Conservation (phyloP, 2,797 vertebrate genomes). For the Sparidentex hasta region DNA sequence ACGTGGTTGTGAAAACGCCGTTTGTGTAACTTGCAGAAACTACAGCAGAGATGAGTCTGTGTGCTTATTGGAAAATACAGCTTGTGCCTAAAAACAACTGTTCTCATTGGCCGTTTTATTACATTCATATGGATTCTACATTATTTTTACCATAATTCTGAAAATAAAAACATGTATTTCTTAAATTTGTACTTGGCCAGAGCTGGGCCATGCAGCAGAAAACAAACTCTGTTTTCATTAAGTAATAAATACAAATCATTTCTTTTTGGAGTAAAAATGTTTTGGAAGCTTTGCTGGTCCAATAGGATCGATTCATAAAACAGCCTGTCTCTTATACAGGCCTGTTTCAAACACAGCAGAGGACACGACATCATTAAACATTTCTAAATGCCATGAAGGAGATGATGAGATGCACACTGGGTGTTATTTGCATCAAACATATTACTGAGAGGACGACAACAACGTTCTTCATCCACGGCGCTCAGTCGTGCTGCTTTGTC, state of each 20-base stretch:
- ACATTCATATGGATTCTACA: not conserved
- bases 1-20: not conserved
- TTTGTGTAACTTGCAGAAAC: not conserved
- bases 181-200: too few relatives aligned
- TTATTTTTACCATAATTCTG: not conserved
- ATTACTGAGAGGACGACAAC: conserved; percentile 8
- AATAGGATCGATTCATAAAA: too few relatives aligned
- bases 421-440: conserved; percentile 33
- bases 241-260: too few relatives aligned
- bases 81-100: not conserved
- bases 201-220: too few relatives aligned
- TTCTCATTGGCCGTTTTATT: not conserved
- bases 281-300: too few relatives aligned
- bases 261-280: too few relatives aligned
- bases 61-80: not conserved
- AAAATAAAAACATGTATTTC: not conserved
- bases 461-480: conserved; percentile 18
- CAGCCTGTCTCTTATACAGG: too few relatives aligned
- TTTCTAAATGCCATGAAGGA: conserved; percentile 22
- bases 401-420: conserved; percentile 5
- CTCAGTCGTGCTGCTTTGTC: conserved; percentile 37
- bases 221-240: too few relatives aligned
- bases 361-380: conserved; percentile 4
- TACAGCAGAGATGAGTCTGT: not conserved
- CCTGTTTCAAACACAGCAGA: not conserved